Percentiles rank a stretch among this genome's conserved stretches.
Conservation (phyloP, 1,140 invertebrate genomes). For the Trialeurodes vaporariorum region DNA sequence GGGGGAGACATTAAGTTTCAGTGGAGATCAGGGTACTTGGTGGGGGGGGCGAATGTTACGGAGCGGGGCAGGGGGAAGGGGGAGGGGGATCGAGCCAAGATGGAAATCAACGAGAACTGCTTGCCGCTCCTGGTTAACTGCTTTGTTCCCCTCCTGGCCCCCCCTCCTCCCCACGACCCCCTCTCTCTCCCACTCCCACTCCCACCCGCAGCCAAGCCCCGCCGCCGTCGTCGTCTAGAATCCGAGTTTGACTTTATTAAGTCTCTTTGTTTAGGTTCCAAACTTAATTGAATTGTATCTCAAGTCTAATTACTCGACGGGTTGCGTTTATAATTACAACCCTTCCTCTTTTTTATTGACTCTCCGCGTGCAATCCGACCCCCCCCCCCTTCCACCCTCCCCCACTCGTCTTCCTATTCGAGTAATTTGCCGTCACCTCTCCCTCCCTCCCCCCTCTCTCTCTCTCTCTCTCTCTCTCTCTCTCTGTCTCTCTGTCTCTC, state of each 20-base stretch:
- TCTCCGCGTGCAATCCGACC: neutral
- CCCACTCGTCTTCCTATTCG: neutral
- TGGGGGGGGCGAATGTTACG: too few relatives aligned
- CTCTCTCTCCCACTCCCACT: neutral
- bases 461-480: conserved; percentile 9
- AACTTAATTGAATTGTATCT: neutral
- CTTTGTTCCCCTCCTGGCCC: neutral
- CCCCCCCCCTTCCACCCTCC: neutral
- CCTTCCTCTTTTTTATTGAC: conserved; percentile 4
- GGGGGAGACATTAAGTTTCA: too few relatives aligned
- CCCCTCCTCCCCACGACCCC: neutral
- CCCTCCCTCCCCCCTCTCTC: conserved; percentile 16
- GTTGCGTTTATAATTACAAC: neutral
- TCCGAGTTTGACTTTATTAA: neutral
- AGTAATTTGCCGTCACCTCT: conserved; percentile 10
- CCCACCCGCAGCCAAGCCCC: neutral
- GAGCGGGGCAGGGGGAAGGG: conserved; percentile 2
- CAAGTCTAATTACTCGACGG: neutral
- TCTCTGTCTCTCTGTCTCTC: conserved; percentile 17
- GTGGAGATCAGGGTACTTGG: too few relatives aligned
- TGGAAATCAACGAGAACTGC: conserved; percentile 1
- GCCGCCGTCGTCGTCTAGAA: neutral
- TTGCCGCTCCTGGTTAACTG: neutral
- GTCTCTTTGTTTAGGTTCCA: neutral
- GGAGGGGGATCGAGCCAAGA: conserved; percentile 3